These are phyloP conservation scores for Ciona savignyi DNA, from an alignment of 23 tunicate genomes.

Conservation along the genomic window DNA sequence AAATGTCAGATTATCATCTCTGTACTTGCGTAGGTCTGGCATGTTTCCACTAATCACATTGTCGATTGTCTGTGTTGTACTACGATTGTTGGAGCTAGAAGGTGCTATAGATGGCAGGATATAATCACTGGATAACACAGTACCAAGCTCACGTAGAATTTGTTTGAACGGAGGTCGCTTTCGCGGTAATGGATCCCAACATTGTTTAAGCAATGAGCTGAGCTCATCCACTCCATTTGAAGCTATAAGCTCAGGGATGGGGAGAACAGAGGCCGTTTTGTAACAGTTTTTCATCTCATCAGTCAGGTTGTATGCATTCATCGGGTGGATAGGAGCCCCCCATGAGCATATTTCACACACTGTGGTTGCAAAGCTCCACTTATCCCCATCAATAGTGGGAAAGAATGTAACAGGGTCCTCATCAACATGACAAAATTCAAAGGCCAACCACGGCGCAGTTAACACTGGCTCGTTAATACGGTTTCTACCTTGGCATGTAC, in stretches of 20 bases:
- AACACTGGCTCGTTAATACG: slow-evolving; percentile 36
- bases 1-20: slow-evolving; percentile 46
- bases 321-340: not conserved
- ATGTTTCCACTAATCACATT: not conserved
- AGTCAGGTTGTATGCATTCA: slow-evolving; percentile 1
- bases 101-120: slow-evolving; percentile 11
- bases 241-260: slow-evolving; percentile 31
- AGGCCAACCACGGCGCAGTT: slow-evolving; percentile 83
- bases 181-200: slow-evolving; percentile 47
- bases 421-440: slow-evolving; percentile 55
- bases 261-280: slow-evolving; percentile 6
- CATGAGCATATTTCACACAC: slow-evolving; percentile 61
- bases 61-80: not conserved
- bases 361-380: slow-evolving; percentile 91
- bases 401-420: not conserved
- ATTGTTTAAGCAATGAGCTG: slow-evolving; percentile 9
- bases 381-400: slow-evolving; percentile 50
- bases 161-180: slow-evolving; percentile 61
- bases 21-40: slow-evolving; percentile 47
- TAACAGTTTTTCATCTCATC: slow-evolving; percentile 18
- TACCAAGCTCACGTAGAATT: slow-evolving; percentile 66
- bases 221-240: slow-evolving; percentile 1
- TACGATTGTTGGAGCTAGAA: not conserved
- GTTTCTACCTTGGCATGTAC: slow-evolving; percentile 5
- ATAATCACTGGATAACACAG: slow-evolving; percentile 22